Evolutionary conservation across 2,113 vertebrate species (phyloP).

Genomic region (Erythrocebus patas): DNA sequence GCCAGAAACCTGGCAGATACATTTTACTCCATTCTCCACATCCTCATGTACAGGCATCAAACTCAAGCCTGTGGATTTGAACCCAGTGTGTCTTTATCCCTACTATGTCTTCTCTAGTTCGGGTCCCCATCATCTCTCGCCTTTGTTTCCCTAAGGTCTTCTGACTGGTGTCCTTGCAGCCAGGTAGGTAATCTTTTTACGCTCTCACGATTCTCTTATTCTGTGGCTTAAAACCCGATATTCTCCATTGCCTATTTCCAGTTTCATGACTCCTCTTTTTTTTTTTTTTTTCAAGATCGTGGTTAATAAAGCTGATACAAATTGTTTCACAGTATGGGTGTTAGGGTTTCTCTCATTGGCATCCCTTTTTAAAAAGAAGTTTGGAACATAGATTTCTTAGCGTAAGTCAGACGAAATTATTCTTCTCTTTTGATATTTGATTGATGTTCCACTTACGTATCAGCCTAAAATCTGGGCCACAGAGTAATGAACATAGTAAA

Average conservation of each 20-base stretch:
- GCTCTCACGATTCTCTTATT: neutral
- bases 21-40: neutral
- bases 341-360: neutral
- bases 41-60: neutral
- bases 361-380: neutral
- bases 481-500: slow-evolving; percentile 3
- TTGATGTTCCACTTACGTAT: slow-evolving; percentile 20
- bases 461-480: neutral
- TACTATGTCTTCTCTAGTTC: neutral
- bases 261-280: neutral
- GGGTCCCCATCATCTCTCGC: neutral
- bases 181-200: neutral
- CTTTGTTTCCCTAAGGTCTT: neutral
- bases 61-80: neutral
- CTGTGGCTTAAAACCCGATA: neutral
- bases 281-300: neutral
- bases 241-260: neutral
- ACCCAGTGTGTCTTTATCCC: neutral
- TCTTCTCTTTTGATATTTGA: slow-evolving; percentile 19
- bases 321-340: neutral
- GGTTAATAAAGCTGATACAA: slow-evolving; percentile 2
- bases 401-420: neutral
- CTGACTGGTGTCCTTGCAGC: neutral
- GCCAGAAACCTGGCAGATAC: neutral
- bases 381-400: slow-evolving; percentile 17